Evolutionary conservation across 2,888 invertebrate species (phyloP).

Genomic region (Lacanobia wlatinum): DNA sequence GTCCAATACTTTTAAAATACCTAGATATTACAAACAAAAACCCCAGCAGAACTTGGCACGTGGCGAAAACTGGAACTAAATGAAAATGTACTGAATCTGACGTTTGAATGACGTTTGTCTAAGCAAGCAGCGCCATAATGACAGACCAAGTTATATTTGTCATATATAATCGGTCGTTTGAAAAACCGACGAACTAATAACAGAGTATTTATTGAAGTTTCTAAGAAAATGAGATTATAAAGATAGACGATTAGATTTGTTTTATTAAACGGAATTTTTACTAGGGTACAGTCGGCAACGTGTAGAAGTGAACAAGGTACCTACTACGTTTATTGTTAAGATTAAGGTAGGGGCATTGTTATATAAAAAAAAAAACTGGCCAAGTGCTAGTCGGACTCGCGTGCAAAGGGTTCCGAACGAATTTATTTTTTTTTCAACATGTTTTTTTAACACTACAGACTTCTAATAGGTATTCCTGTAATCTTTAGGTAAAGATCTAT

Average conservation of each 20-base stretch:
- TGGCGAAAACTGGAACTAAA: conserved; percentile 31
- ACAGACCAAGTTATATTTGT: conserved; percentile 9
- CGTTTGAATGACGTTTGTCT: not conserved
- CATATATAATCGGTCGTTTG: conserved; percentile 32
- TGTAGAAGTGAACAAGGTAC: not conserved
- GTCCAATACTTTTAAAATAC: conserved; percentile 37
- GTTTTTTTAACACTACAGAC: no score
- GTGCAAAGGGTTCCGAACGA: no score
- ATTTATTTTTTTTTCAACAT: no score
- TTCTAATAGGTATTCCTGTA: no score
- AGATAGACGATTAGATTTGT: conserved; percentile 57
- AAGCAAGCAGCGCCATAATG: conserved; percentile 5
- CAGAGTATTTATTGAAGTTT: conserved; percentile 33
- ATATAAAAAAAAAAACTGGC: no score
- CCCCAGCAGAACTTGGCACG: not conserved
- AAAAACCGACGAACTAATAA: conserved; percentile 10
- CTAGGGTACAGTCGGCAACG: conserved; percentile 30
- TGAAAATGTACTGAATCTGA: conserved; percentile 6
- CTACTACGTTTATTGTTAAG: no score
- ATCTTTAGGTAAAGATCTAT: no score
- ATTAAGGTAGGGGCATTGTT: no score
- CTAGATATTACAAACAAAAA: conserved; percentile 19
- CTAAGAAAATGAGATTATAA: conserved; percentile 60
- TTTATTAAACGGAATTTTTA: conserved; percentile 24
- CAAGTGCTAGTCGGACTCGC: no score